These are phyloP conservation scores for Eumaeus atala DNA, from an alignment of 1,140 invertebrate species.

Conservation along the genomic window DNA sequence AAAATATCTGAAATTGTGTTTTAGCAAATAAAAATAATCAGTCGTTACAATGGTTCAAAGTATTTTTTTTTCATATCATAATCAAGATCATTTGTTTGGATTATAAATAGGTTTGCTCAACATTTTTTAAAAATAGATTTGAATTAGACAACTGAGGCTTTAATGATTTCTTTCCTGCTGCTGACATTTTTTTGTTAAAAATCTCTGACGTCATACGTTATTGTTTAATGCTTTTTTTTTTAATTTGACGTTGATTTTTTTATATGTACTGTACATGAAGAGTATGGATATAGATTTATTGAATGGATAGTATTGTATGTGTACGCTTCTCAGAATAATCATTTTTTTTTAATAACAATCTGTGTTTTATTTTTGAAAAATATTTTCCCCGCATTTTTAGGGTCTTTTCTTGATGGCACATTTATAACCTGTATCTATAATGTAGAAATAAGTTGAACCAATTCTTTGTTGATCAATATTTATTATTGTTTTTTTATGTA, in stretches of 20 bases:
- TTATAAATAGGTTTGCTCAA: conserved; percentile 5
- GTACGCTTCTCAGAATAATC: conserved; percentile 61
- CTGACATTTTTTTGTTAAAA: not conserved
- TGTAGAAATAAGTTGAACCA: no score
- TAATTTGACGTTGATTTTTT: conserved; percentile 8
- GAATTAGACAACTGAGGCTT: not conserved
- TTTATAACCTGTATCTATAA: no score
- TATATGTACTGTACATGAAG: not conserved
- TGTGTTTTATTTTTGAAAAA: conserved; percentile 43
- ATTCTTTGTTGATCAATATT: no score
- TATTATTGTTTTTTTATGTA: no score
- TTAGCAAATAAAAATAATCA: not conserved
- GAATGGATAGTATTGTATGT: conserved; percentile 34
- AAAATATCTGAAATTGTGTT: no score
- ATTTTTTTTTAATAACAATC: conserved; percentile 51
- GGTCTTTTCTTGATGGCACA: no score
- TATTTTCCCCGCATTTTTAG: not conserved
- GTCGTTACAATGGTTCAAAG: not conserved
- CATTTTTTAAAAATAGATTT: not conserved
- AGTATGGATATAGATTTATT: conserved; percentile 10
- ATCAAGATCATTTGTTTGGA: not conserved
- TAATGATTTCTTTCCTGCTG: no score
- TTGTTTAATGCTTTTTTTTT: not conserved
- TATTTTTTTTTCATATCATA: not conserved
- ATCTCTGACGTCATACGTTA: not conserved